These are phyloP conservation scores for Apostichopus californicus DNA, from an alignment of 35 echinoderm and acorn worm genomes.

Conservation along the genomic window DNA sequence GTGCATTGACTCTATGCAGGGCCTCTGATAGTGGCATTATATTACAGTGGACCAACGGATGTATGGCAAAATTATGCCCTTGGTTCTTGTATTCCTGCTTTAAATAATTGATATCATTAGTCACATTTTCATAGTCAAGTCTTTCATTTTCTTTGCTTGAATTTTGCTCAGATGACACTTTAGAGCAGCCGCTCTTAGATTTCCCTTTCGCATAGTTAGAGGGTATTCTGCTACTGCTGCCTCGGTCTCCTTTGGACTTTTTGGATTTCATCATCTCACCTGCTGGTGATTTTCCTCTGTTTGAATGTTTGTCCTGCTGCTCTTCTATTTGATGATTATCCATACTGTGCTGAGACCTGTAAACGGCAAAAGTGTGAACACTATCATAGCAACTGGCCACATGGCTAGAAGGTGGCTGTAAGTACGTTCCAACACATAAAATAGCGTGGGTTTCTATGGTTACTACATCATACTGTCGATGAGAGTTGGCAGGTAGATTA, in stretches of 20 bases:
- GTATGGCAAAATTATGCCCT: neutral
- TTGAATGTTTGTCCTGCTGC: too few relatives aligned
- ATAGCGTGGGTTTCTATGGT: too few relatives aligned
- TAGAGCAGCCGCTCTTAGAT: neutral
- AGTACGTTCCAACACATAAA: too few relatives aligned
- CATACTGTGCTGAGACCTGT: too few relatives aligned
- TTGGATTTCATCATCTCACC: neutral
- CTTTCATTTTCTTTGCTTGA: neutral
- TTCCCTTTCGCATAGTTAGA: neutral
- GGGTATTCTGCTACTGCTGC: neutral
- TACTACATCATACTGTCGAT: too few relatives aligned
- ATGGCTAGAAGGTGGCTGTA: too few relatives aligned
- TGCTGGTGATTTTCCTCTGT: neutral
- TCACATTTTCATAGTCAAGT: neutral
- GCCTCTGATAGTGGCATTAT: neutral
- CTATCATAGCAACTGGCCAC: too few relatives aligned
- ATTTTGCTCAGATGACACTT: neutral
- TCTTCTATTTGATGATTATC: too few relatives aligned
- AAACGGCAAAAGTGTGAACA: too few relatives aligned
- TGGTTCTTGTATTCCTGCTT: neutral
- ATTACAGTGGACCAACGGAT: neutral
- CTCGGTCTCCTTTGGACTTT: neutral
- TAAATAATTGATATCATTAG: neutral
- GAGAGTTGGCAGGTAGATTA: too few relatives aligned
- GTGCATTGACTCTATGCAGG: neutral